Percentiles rank a stretch among this genome's conserved stretches.
Conservation (phyloP, 2,888 invertebrate species). For the Caenorhabditis sp. region DNA sequence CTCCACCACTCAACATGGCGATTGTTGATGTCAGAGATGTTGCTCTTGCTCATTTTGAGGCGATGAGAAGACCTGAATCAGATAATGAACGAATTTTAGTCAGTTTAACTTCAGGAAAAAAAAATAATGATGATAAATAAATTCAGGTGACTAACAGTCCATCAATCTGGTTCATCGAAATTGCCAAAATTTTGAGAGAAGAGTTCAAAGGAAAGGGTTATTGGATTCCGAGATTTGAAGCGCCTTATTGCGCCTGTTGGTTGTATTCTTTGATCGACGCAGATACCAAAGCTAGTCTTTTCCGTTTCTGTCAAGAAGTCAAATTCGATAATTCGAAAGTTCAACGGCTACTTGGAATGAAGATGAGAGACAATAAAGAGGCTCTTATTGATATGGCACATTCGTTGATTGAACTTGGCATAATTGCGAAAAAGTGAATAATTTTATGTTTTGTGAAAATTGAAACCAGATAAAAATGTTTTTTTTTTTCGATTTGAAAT, state of each 20-base stretch:
- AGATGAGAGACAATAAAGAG: constrained; percentile 72
- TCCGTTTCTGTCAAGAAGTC: constrained; percentile 60
- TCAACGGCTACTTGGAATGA: constrained; percentile 71
- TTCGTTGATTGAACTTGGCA: constrained; percentile 74
- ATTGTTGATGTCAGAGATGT: constrained; percentile 75
- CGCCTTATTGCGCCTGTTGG: constrained; percentile 72
- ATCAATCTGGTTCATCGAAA: constrained; percentile 73
- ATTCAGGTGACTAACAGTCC: constrained; percentile 58
- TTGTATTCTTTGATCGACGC: constrained; percentile 73
- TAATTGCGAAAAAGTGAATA: constrained; percentile 56
- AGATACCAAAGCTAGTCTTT: constrained; percentile 72
- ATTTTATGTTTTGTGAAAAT: background rate
- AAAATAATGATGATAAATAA: too few relatives aligned
- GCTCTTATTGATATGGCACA: constrained; percentile 75
- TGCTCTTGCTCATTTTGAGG: constrained; percentile 74
- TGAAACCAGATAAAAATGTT: too few relatives aligned
- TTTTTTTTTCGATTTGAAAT: too few relatives aligned
- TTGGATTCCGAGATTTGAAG: constrained; percentile 72
- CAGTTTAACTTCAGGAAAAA: constrained; percentile 1
- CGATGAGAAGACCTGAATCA: constrained; percentile 72
- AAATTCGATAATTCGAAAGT: constrained; percentile 71
- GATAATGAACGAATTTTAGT: constrained; percentile 72
- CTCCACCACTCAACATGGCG: constrained; percentile 72
- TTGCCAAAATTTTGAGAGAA: constrained; percentile 72
- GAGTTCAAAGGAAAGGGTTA: constrained; percentile 74